Base-by-base conservation (phyloP, 2,113 vertebrate species). In the Corydoras maculifer region DNA sequence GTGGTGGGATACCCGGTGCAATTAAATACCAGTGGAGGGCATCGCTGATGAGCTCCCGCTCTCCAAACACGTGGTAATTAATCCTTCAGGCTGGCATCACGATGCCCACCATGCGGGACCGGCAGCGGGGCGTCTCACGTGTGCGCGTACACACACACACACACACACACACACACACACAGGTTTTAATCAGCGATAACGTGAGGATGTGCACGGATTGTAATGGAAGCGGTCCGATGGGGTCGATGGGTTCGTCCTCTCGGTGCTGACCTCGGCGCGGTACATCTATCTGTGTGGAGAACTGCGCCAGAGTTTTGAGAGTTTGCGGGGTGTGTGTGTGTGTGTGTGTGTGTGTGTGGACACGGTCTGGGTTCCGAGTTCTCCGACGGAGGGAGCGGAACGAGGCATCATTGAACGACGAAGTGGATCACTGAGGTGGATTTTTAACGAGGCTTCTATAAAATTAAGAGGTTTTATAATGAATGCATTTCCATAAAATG, bases 11-110 rank as follows among this genome's bases (percentile, higher is more conserved):
- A 69, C 72, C 71, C 78, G 77, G 62, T 70, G 69, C 78, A 74
- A 74, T 73, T 76, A 79, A 79, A 76, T 58, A 68, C 60, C 71
- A 68, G 59, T 18, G 50, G 78, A 77, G 75, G 62, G 63, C 71
- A 76, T 79, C 68, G 15, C 70, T 76, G 77, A 79, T 70, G 63
- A 65, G 30, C 70, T 76, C 66, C 29, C 63, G 54, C 65, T 74
- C 64, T 67, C 65, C 67, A 71, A 76, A 70, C 68, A 69, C 25
- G 25, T 53, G 51, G 73, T 75, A 73, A 77, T 77, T 68, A 77
- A 75, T 73, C 51, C 72, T 80, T 73, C 60, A 76, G 54, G 59
- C 69, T 72, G 72, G 68, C 68, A 72, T 32, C 57, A 49, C 59
- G 13, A 31, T 64, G 68, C 32, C 49, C 12, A 68, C 53, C 69